Evolutionary conservation across 1,140 invertebrate genomes (phyloP).

Genomic region (Drosophila bipectinata): DNA sequence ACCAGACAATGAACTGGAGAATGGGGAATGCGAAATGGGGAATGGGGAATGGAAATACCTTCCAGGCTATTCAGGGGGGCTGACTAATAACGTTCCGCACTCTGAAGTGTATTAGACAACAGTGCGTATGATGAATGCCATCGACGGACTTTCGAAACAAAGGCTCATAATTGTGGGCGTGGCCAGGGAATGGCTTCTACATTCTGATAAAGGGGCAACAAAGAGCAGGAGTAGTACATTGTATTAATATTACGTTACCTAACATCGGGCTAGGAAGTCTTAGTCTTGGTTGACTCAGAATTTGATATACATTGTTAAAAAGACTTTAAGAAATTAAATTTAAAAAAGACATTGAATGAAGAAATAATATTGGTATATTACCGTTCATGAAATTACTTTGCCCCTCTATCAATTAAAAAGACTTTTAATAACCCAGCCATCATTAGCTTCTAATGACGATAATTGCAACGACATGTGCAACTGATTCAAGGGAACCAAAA

Average conservation of each 20-base stretch:
- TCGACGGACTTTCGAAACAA: conserved; percentile 38
- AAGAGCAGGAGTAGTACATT: conserved; percentile 1
- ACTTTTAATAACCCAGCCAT: conserved; percentile 17
- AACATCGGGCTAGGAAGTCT: conserved; percentile 3
- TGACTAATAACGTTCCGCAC: conserved; percentile 49
- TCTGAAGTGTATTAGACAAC: conserved; percentile 48
- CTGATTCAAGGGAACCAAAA: neutral
- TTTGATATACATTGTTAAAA: neutral
- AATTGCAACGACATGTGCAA: conserved; percentile 14
- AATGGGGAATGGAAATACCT: conserved; percentile 35
- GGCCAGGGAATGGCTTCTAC: conserved; percentile 3
- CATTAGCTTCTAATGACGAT: conserved; percentile 14
- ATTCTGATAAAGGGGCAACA: neutral
- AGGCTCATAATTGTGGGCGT: conserved; percentile 31
- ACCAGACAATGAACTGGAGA: conserved; percentile 72
- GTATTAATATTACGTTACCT: conserved; percentile 21
- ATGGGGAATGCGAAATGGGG: neutral
- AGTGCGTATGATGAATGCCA: conserved; percentile 53
- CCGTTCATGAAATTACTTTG: neutral
- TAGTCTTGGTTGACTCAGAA: neutral
- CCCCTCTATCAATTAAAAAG: neutral
- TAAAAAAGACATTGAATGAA: neutral
- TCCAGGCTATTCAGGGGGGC: conserved; percentile 13
- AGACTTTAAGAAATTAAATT: neutral
- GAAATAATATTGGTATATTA: neutral